These are phyloP conservation scores for Archips crataeganus DNA, from an alignment of 2,888 invertebrate genomes.

Conservation along the genomic window DNA sequence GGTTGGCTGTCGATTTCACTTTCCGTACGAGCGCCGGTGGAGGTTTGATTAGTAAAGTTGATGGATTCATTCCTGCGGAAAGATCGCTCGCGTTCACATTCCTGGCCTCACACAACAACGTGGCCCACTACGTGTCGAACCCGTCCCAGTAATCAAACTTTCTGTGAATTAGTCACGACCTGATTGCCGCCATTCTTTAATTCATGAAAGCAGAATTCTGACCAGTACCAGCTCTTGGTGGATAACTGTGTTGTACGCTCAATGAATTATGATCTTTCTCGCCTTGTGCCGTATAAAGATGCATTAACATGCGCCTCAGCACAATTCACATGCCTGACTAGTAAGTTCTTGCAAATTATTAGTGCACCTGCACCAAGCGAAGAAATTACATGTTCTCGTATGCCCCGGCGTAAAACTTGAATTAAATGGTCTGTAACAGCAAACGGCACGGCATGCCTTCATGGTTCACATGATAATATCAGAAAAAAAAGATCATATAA, in stretches of 20 bases:
- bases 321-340: slow-evolving; percentile 33
- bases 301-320: slow-evolving; percentile 15
- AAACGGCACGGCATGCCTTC: background rate
- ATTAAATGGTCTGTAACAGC: slow-evolving; percentile 3
- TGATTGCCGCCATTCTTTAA: slow-evolving; percentile 44
- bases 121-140: slow-evolving; percentile 27
- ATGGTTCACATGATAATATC: slow-evolving; percentile 2
- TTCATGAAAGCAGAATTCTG: slow-evolving; percentile 41
- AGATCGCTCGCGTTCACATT: slow-evolving; percentile 10
- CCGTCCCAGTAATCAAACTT: slow-evolving; percentile 31
- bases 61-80: slow-evolving; percentile 39
- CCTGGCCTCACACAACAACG: slow-evolving; percentile 15
- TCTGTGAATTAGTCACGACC: slow-evolving; percentile 43
- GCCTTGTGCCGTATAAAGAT: slow-evolving; percentile 19
- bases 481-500: slow-evolving; percentile 3
- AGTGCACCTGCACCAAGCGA: slow-evolving; percentile 35
- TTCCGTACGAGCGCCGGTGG: slow-evolving; percentile 62
- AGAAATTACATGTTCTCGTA: slow-evolving; percentile 29
- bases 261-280: slow-evolving; percentile 34
- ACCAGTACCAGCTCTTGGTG: slow-evolving; percentile 28
- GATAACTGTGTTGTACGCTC: slow-evolving; percentile 33
- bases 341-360: slow-evolving; percentile 13
- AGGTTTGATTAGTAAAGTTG: slow-evolving; percentile 44
- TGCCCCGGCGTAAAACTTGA: slow-evolving; percentile 25
- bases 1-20: slow-evolving; percentile 68